Evolutionary conservation across 2,797 vertebrate genomes (phyloP).

Genomic region (Iguana delicatissima): DNA sequence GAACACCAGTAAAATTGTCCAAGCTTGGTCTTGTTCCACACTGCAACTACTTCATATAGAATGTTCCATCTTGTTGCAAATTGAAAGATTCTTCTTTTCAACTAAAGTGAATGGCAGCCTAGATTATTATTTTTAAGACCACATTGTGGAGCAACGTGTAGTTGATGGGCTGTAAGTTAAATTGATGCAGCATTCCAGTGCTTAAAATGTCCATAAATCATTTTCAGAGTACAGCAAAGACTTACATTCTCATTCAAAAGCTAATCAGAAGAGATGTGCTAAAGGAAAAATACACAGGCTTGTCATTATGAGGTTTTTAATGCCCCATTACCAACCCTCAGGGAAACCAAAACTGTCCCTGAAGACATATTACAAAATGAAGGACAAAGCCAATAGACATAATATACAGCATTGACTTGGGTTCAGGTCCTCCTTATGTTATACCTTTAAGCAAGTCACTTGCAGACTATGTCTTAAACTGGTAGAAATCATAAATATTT

Average conservation of each 20-base stretch:
- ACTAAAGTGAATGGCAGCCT: conserved; percentile 30
- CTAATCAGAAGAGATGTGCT: conserved; percentile 30
- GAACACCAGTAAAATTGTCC: conserved; percentile 24
- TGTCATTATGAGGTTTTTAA: conserved; percentile 28
- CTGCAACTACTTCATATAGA: background rate
- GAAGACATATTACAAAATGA: conserved; percentile 1
- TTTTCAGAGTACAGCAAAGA: conserved; percentile 19
- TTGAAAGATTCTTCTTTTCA: conserved; percentile 39
- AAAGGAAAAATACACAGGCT: conserved; percentile 22
- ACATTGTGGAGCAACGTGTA: conserved; percentile 32
- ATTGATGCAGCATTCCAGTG: conserved; percentile 1
- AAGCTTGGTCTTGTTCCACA: conserved; percentile 3
- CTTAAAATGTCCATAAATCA: conserved; percentile 43
- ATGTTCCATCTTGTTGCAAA: conserved; percentile 41
- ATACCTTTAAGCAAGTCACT: background rate
- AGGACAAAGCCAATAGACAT: conserved; percentile 1
- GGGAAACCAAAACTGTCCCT: background rate
- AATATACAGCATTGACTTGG: background rate
- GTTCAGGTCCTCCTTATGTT: background rate
- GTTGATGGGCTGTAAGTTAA: conserved; percentile 20
- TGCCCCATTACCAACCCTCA: background rate
- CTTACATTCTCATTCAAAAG: conserved; percentile 38
- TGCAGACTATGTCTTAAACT: background rate
- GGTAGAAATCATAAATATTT: background rate
- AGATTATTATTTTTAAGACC: conserved; percentile 50